Percentiles rank a stretch among this genome's conserved stretches.
These are phyloP conservation scores for Mesoligia furuncula DNA, from an alignment of 2,888 invertebrate genomes.

Conservation along the genomic window DNA sequence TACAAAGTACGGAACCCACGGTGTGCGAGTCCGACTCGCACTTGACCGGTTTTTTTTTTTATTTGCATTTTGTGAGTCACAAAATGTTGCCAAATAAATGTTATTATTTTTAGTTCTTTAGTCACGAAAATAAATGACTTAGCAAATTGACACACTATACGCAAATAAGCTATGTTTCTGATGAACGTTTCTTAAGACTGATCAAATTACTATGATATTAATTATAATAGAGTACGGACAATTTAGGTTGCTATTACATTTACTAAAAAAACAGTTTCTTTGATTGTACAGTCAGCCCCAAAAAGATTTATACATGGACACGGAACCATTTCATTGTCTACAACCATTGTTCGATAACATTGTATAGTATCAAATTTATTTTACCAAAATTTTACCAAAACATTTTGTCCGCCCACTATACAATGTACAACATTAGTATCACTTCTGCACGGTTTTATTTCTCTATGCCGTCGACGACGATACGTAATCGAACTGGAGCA, in stretches of 20 bases:
- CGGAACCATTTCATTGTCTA: no score
- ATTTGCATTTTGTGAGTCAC: no score
- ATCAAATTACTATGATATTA: not conserved
- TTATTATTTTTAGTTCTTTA: no score
- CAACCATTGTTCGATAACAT: no score
- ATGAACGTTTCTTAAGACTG: not conserved
- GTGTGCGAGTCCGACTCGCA: no score
- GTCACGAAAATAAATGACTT: not conserved
- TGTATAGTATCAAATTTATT: not conserved
- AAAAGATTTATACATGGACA: no score
- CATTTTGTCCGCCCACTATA: not conserved
- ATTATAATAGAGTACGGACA: not conserved
- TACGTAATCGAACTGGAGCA: slow-evolving; percentile 60
- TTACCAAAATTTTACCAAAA: not conserved
- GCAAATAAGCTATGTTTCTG: not conserved
- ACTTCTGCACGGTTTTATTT: not conserved
- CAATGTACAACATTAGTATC: not conserved
- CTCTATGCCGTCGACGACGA: slow-evolving; percentile 15
- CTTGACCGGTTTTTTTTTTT: no score
- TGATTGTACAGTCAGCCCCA: not conserved
- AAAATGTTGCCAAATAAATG: no score
- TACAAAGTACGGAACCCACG: no score
- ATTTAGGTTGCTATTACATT: not conserved
- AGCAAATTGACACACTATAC: not conserved
- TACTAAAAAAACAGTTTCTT: not conserved